Evolutionary conservation across 2,113 vertebrate species (phyloP), one percentile per base, ranked within the genome.

Genomic region (Perccottus glenii): DNA sequence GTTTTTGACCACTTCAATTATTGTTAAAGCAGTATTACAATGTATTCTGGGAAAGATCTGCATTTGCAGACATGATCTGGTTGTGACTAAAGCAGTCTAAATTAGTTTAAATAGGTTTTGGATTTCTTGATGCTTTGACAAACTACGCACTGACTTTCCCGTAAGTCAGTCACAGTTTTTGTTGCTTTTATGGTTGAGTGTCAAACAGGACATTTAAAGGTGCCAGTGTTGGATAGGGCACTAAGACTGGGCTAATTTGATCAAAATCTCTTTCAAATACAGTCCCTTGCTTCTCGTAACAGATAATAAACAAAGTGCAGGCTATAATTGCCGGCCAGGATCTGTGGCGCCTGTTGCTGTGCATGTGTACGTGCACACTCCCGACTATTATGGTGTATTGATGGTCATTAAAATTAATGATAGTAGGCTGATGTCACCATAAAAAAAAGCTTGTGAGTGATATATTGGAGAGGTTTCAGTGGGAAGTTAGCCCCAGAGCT

Each of bases 291-390:
- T 52, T 73, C 75, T 83, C 67, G 40, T 83, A 83, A 75, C 64
- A 81, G 81, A 87, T 82, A 80, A 88, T 88, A 87, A 87, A 90
- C 86, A 85, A 88, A 88, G 83, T 90, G 81, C 85, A 85, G 79
- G 63, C 81, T 73, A 76, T 84, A 83, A 85, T 83, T 87, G 81
- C 77, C 67, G 81, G 77, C 64, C 77, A 86, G 85, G 86, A 87
- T 85, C 67, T 77, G 75, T 86, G 86, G 83, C 83, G 85, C 86
- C 85, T 83, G 69, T 82, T 80, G 77, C 64, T 61, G 65, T 75
- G 64, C 16, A 19, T 74, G 58, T 77, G 69, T 75, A 60, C 36
- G 11, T 66, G 52, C 53, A 57, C 40, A 62, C 73, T 77, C 67
- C 8, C 11, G 67, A 80, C 60, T 87, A 75, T 83, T 83, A 83